phyloP scores from a whole-genome alignment of 1,140 invertebrate species.

The Eurosta solidaginis region DNA sequence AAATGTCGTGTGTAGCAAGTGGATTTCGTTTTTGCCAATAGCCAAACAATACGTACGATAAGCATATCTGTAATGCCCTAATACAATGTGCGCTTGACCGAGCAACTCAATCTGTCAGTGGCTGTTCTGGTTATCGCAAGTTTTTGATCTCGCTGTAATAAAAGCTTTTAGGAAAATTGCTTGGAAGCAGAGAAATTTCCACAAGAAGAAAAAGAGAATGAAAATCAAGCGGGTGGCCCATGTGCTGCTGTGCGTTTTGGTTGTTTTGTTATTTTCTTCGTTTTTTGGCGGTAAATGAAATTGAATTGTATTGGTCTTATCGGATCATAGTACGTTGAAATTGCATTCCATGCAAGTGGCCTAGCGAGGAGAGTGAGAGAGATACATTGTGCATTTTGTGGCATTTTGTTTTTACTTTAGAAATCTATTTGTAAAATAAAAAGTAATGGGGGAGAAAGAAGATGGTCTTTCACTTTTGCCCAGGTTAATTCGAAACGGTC shows the following conservation, averaged over 20 bases:
- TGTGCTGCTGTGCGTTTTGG: not conserved
- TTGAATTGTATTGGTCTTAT: not conserved
- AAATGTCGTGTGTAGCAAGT: slow-evolving; percentile 22
- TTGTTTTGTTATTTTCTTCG: not conserved
- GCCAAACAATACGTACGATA: slow-evolving; percentile 1
- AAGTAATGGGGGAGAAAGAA: no score
- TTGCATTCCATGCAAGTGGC: not conserved
- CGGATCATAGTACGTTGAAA: not conserved
- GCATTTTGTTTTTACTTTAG: no score
- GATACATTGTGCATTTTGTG: not conserved
- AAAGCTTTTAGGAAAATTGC: slow-evolving; percentile 27
- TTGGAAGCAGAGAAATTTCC: not conserved
- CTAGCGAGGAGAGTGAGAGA: not conserved
- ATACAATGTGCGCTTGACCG: not conserved
- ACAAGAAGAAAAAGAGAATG: not conserved
- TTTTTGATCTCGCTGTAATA: not conserved
- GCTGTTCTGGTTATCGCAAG: slow-evolving; percentile 6
- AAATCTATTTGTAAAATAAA: no score
- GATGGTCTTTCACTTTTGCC: no score
- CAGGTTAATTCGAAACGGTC: no score
- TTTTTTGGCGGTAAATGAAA: slow-evolving; percentile 15
- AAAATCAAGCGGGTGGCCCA: not conserved
- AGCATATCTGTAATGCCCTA: not conserved
- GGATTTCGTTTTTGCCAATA: slow-evolving; percentile 17
- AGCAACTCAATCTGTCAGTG: slow-evolving; percentile 18